Conservation (phyloP, 2,113 vertebrate genomes). For the Capricornis sumatraensis region DNA sequence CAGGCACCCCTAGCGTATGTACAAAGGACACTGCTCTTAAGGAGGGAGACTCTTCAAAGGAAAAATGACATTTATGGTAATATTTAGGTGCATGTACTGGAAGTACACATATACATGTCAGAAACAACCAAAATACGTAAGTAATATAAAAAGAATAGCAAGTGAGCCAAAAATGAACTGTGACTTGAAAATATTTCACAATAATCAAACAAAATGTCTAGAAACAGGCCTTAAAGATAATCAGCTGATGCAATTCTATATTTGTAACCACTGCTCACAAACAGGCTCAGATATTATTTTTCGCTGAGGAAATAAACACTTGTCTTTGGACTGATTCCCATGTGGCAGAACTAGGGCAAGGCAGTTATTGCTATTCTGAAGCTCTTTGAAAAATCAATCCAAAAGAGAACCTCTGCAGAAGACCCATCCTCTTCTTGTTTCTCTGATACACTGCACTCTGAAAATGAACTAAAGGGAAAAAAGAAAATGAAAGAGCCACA, state of each 20-base stretch:
- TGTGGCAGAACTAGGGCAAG: constrained; percentile 30
- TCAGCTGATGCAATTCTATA: constrained; percentile 27
- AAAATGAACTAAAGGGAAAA: constrained; percentile 36
- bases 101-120: neutral
- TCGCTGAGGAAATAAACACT: constrained; percentile 60
- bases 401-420: constrained; percentile 37
- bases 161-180: neutral
- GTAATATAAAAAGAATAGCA: constrained; percentile 16
- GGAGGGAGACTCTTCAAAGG: neutral
- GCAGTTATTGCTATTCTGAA: constrained; percentile 41
- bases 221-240: neutral
- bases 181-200: neutral
- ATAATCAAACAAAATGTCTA: constrained; percentile 23
- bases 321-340: constrained; percentile 50
- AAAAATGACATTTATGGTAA: neutral
- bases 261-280: constrained; percentile 31
- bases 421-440: constrained; percentile 23
- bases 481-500: constrained; percentile 8
- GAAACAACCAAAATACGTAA: neutral
- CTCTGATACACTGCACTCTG: neutral
- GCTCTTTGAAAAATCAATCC: constrained; percentile 66
- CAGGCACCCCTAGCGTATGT: neutral
- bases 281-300: constrained; percentile 54
- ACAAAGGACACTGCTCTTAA: neutral
- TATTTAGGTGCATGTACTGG: neutral